Base-by-base conservation (phyloP, 1,140 invertebrate genomes). In the Reticulitermes speratus region DNA sequence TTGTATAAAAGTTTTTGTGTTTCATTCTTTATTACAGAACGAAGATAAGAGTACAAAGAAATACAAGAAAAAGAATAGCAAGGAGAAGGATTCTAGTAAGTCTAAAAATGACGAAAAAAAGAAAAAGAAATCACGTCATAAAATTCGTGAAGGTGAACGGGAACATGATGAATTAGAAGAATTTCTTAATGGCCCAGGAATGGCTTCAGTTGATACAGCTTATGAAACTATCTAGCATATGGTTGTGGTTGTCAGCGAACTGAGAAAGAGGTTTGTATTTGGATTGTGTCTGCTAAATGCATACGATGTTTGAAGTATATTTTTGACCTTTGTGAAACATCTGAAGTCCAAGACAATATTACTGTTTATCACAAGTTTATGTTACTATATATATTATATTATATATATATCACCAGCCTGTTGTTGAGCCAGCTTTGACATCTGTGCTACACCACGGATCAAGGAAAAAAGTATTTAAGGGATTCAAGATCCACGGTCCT, bases 91-190 rank as follows among this genome's bases (percentile, higher is more conserved):
- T 89, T 91, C 86, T 87, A 91, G 87, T 88, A 48, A 90, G 90
- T 85, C n/a, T 55, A 82, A 38, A 85, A 88, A 88, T 89, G 92
- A 88, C 90, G 91, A 90, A 89, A 91, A 88, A 90, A 91, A 89
- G 89, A 92, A 82, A 90, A 91, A 90, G 88, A 88, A 84, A 87
- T 88, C 81, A 45, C 88, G 86, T 84, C 86, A 52, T 30, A 69
- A 65, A 44, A 32, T 44, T 44, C 44, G 45, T 45, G 89, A 92
- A 83, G 90, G 92, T 87, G 91, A 92, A 87, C 91, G 90, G 44
- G 90, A 92, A 87, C 90, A 91, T 82, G 93, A 93, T 86, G 94
- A 94, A 88, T 89, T 95, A 12, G 95, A 95, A 88, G 94, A 95
- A 88, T 96, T 95, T 90, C 90, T 95, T 7, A 94, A 94, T 89